A percentile compares a stretch with the other conserved stretches of the same genome.
Conservation (phyloP, 2,797 vertebrate species). For the Acropternis orthonyx region DNA sequence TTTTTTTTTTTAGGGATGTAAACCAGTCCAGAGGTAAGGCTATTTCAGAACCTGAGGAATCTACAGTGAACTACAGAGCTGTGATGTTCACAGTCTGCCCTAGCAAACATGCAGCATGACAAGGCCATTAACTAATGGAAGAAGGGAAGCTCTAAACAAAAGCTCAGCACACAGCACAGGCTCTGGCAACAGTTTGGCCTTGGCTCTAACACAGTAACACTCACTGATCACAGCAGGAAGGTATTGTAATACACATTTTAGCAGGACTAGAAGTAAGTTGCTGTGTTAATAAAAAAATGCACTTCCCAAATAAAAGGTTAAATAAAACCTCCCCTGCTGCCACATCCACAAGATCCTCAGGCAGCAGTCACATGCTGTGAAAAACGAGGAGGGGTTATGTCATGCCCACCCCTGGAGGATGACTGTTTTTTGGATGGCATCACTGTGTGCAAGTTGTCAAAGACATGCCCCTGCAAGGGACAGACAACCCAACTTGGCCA, state of each 20-base stretch:
- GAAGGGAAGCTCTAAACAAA: slow-evolving; percentile 18
- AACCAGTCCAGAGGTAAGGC: not conserved
- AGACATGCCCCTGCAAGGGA: slow-evolving; percentile 25
- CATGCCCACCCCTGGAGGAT: accelerated
- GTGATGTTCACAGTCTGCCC: not conserved
- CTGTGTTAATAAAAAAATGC: not conserved
- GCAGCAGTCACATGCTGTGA: not conserved
- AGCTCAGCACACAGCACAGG: not conserved
- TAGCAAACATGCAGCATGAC: not conserved
- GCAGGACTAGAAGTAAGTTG: not conserved
- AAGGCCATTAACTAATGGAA: slow-evolving; percentile 2
- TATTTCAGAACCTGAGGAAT: not conserved
- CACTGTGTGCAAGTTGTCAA: not conserved
- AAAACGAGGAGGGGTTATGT: not conserved
- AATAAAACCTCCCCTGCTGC: not conserved
- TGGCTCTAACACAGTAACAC: not conserved
- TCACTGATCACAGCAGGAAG: not conserved
- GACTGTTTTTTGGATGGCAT: not conserved
- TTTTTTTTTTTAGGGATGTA: not conserved
- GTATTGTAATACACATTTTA: not conserved
- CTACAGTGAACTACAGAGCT: not conserved
- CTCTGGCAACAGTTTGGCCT: not conserved
- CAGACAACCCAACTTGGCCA: not conserved
- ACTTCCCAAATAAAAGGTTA: not conserved
- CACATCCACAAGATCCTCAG: not conserved